Base-by-base conservation (phyloP, 2,113 vertebrate species). In the Hippocampus comes region DNA sequence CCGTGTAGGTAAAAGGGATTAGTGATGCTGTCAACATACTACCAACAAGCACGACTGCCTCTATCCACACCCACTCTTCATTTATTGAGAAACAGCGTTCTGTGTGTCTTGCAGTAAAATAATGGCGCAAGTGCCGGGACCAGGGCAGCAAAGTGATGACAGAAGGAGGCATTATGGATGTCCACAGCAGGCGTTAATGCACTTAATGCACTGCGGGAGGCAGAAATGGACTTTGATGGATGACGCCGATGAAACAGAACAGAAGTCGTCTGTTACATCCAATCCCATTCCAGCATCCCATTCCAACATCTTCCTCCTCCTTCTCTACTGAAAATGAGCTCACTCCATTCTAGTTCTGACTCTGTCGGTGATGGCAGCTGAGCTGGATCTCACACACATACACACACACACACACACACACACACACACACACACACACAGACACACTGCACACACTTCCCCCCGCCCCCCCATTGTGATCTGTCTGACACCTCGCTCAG, bases 311-410 rank as follows among this genome's bases (percentile, higher is more conserved):
- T 27, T 20, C 43, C 14, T 67, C 34, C 48, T 72, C 63, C 49
- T 59, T 14, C 3, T 23, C 42, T 59, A 34, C 67, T 67, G 51
- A 57, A 68, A 79, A 64, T 72, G 72, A 70, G 65, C 70, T 76
- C 70, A 53, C 70, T 74, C 67, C 60, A 38, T 64, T 65, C 71
- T 51, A n/a, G 53, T 60, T 17, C 70, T 71, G 30, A 71, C 78
- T 82, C 80, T 78, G 74, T 81, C 66, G 14, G 75, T 14, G 43
- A 75, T 14, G 71, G 82, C 82, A 56, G 43, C 82, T 78, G 81
- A 43, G 73, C 80, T 81, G 79, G 84, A 84, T 76, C 25, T 68
- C 78, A 81, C 82, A 89, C 78, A 83, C 79, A 78, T 60, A 77
- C 11, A 17, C 25, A 30, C 59, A 15, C 23, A 30, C 57, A 34